A percentile compares a stretch with the other conserved stretches of the same genome.
Evolutionary conservation across 2,888 invertebrate species (phyloP).

Genomic region (Mimumesa dahlbomi): DNA sequence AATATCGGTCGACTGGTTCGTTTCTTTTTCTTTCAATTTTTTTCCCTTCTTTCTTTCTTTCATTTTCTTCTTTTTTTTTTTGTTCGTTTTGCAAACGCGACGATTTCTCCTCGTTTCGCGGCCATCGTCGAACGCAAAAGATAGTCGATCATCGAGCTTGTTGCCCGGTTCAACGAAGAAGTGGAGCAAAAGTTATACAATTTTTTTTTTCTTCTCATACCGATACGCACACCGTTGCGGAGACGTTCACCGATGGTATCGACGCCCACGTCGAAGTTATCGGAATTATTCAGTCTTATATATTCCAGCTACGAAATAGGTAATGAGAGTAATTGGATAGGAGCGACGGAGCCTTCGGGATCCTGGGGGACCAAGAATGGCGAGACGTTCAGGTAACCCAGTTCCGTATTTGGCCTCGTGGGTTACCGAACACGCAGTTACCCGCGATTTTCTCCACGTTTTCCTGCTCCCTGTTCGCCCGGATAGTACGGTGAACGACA

Average conservation of each 20-base stretch:
- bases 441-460: conserved; percentile 31
- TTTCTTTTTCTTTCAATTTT: no score
- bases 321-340: conserved; percentile 22
- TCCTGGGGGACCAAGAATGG: conserved; percentile 32
- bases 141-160: conserved; percentile 31
- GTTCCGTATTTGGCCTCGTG: conserved; percentile 62
- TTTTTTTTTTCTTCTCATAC: conserved; percentile 17
- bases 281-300: conserved; percentile 20
- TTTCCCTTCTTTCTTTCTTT: no score
- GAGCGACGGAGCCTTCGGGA: conserved; percentile 7
- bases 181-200: conserved; percentile 36
- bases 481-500: background rate
- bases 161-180: conserved; percentile 18
- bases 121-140: conserved; percentile 18
- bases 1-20: conserved; percentile 1
- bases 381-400: conserved; percentile 58
- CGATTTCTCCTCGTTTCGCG: conserved; percentile 44
- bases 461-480: background rate
- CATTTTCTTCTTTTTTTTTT: background rate
- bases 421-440: conserved; percentile 13
- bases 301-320: conserved; percentile 18
- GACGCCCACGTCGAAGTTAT: conserved; percentile 28
- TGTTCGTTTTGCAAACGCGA: background rate
- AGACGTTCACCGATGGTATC: conserved; percentile 28
- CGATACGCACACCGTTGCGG: no score